Conservation (phyloP, 2,113 vertebrate species). For the Gnathonemus longibarbis region DNA sequence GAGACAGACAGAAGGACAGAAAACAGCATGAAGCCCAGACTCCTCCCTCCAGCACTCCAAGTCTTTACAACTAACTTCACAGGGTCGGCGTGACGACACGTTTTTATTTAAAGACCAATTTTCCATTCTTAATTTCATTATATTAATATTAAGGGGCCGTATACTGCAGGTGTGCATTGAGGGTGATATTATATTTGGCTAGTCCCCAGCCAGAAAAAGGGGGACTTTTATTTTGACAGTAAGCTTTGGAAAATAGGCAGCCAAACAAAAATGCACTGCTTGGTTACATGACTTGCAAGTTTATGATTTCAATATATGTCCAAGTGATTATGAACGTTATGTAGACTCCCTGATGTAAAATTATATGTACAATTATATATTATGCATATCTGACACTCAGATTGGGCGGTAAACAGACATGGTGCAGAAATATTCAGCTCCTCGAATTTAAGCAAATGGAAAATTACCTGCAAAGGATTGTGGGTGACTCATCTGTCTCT, state of each 20-base stretch:
- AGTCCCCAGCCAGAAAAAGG: neutral
- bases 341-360: neutral
- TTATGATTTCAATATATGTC: neutral
- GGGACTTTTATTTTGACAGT: neutral
- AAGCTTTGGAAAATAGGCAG: neutral
- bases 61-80: constrained; percentile 51
- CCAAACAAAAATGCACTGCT: neutral
- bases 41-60: constrained; percentile 70
- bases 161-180: neutral
- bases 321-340: neutral
- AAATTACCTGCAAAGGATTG: neutral
- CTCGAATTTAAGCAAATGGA: neutral
- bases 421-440: neutral
- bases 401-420: neutral
- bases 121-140: constrained; percentile 2
- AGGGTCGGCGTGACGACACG: constrained; percentile 54
- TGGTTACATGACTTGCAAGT: neutral
- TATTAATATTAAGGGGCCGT: neutral
- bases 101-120: constrained; percentile 35
- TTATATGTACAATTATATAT: neutral
- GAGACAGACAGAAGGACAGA: neutral
- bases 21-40: neutral
- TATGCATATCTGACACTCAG: neutral
- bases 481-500: neutral
- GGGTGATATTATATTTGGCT: neutral